A percentile compares a stretch with the other conserved stretches of the same genome.
These are phyloP conservation scores for Dasypus novemcinctus DNA, from an alignment of 2,113 vertebrate genomes.

Conservation along the genomic window DNA sequence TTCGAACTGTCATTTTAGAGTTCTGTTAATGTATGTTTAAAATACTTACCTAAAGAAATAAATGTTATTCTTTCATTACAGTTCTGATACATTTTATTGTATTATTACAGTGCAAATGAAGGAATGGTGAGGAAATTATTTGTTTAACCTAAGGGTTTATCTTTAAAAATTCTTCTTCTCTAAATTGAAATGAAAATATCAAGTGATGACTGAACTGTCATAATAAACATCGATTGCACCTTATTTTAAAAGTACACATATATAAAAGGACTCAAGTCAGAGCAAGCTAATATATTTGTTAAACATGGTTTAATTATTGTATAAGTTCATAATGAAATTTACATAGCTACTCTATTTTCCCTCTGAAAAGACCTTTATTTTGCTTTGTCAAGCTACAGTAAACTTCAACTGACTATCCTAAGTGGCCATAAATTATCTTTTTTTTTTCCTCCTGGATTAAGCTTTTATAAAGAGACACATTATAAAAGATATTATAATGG, in stretches of 20 bases:
- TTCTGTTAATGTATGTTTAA: conserved; percentile 1
- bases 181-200: background rate
- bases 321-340: background rate
- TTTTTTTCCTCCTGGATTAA: background rate
- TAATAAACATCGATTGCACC: background rate
- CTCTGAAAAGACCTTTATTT: conserved; percentile 21
- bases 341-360: background rate
- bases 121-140: background rate
- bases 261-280: background rate
- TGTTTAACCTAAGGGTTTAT: background rate
- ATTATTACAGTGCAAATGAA: conserved; percentile 10
- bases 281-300: background rate
- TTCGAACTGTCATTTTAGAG: conserved; percentile 25
- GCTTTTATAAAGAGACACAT: conserved; percentile 24
- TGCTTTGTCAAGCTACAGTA: conserved; percentile 23
- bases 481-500: background rate
- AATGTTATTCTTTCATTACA: background rate
- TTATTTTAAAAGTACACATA: conserved; percentile 5
- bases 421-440: background rate
- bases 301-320: background rate
- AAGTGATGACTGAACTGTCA: background rate
- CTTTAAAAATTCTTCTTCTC: conserved; percentile 14
- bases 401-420: background rate
- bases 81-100: background rate
- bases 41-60: background rate